Base-by-base conservation (phyloP, 2,888 invertebrate species). In the Rhagium mordax region DNA sequence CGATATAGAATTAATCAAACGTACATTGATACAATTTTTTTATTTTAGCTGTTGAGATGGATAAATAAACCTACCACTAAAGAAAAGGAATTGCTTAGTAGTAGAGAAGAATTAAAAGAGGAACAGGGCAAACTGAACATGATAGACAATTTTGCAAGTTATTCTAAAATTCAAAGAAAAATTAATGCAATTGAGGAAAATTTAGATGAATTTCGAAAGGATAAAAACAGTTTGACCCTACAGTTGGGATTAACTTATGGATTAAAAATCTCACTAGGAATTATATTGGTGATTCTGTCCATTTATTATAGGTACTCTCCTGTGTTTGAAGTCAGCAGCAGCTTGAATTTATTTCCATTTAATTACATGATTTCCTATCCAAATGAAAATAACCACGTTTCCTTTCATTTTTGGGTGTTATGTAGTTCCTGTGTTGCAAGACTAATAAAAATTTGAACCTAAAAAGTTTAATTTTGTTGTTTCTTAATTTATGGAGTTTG, bases 111-210 rank as follows among this genome's bases (percentile, higher is more conserved):
- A 77, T 84, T 91, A 2, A 90, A 89, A 82, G 80, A 81, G 1
- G 88, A 90, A 77, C 91, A 91, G 79, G 87, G 88, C 67, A 77
- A 82, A 7, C 84, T 91, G 71, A 90, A 89, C 7, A 90, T 91
- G 87, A 90, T 90, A 73, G 91, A 91, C 77, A 89, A 91, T 77
- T 92, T 92, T 86, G 91, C 91, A 5, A 89, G 90, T 41, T 90
- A 90, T 83, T 90, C 91, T 1, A 91, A 90, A 84, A 76, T 91
- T 41, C 92, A 92, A 82, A 86, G 92, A 53, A 90, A 88, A 85
- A 90, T 92, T 20, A 90, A 89, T 77, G 88, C 86, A 78, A 82
- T 91, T n/a, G 90, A 91, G 80, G 84, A 83, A 71, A 84, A 89
- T 70, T 79, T 91, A 29, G 88, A 89, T 81, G 88, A 89, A 41